phyloP scores from a whole-genome alignment of 2,797 vertebrate species.

The Poeciliopsis turneri region DNA sequence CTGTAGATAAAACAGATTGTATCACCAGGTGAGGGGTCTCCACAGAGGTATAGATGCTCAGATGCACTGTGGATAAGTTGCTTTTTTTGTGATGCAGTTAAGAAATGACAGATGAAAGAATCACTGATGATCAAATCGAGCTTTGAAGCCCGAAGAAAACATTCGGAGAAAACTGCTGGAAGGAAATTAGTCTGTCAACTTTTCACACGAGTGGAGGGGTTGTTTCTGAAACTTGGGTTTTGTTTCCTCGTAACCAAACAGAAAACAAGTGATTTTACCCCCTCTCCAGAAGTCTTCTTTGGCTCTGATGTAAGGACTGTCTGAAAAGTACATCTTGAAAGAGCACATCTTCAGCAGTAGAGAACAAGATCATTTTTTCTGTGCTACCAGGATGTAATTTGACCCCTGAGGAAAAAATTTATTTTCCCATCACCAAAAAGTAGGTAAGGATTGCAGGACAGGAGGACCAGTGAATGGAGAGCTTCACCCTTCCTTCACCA shows the following conservation, averaged over 20 bases:
- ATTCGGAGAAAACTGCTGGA: not conserved
- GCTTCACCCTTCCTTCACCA: not conserved
- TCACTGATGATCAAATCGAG: constrained; percentile 3
- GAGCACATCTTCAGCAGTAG: not conserved
- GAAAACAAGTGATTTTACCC: not conserved
- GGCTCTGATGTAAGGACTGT: not conserved
- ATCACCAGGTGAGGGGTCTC: constrained; percentile 11
- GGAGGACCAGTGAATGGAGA: not conserved
- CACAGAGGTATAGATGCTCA: constrained; percentile 12
- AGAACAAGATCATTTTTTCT: not conserved
- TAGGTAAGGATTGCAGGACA: not conserved
- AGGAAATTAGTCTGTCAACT: constrained; percentile 7
- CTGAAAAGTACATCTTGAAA: not conserved
- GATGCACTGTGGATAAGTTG: constrained; percentile 11
- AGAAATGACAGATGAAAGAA: not conserved
- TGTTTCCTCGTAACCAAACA: not conserved
- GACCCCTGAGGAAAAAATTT: not conserved
- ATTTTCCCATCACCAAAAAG: not conserved
- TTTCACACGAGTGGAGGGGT: not conserved
- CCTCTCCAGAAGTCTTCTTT: not conserved
- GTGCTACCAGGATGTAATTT: not conserved
- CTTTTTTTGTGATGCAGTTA: not conserved
- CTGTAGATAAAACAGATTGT: constrained; percentile 28
- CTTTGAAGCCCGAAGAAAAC: not conserved
- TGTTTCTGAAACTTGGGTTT: not conserved